Evolutionary conservation across 30 jellyfish, hydroid and myxozoan genomes (phyloP).

Genomic region (Hydra vulgaris): DNA sequence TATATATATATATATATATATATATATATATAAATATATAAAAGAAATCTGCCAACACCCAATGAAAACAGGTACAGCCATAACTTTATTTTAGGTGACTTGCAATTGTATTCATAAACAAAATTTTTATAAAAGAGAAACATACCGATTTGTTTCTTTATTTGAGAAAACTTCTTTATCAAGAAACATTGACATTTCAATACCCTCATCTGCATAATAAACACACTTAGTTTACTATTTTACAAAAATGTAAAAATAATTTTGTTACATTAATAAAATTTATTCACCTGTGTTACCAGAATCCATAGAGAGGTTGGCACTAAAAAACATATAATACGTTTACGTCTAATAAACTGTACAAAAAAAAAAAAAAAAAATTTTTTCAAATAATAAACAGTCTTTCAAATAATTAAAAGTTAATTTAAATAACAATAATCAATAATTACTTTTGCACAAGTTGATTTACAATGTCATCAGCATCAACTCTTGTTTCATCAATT

Average conservation of each 20-base stretch:
- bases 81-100: background rate
- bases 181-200: conserved; percentile 28
- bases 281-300: conserved; percentile 9
- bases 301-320: conserved; percentile 11
- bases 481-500: conserved; percentile 76
- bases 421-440: background rate
- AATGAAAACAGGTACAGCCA: background rate
- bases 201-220: conserved; percentile 27
- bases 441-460: conserved; percentile 74
- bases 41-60: too few species aligned
- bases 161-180: conserved; percentile 31
- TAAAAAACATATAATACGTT: background rate
- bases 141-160: conserved; percentile 31
- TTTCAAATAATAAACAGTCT: too few species aligned
- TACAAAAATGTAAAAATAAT: background rate
- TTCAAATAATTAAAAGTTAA: background rate
- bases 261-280: background rate
- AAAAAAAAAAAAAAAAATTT: too few species aligned
- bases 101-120: too few species aligned
- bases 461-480: conserved; percentile 82
- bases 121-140: too few species aligned
- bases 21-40: too few species aligned
- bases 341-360: background rate
- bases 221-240: background rate
- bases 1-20: too few species aligned